These are phyloP conservation scores for Lithophane semibrunnea DNA, from an alignment of 2,888 invertebrate species.

Conservation along the genomic window DNA sequence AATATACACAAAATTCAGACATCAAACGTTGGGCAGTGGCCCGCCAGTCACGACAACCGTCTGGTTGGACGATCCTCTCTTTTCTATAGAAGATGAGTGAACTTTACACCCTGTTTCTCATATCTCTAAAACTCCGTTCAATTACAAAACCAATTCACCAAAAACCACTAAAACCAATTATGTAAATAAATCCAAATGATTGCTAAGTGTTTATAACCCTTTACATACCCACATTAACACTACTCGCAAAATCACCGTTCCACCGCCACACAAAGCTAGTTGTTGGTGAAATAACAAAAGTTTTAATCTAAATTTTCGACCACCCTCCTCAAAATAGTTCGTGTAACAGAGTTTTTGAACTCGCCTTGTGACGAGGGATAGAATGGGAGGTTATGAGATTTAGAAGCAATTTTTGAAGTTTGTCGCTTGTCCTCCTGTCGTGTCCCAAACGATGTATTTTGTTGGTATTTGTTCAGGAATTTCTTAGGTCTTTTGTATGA, in stretches of 20 bases:
- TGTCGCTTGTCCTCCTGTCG: constrained; percentile 9
- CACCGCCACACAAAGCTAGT: constrained; percentile 3
- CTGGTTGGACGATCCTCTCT: too few relatives aligned
- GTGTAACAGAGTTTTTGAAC: constrained; percentile 61
- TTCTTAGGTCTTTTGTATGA: constrained; percentile 1
- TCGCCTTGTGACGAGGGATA: constrained; percentile 46
- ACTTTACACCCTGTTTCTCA: too few relatives aligned
- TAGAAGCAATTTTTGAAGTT: constrained; percentile 72
- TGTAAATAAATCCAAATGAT: not conserved
- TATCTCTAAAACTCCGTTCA: too few relatives aligned
- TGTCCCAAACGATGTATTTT: constrained; percentile 53
- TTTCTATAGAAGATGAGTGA: too few relatives aligned
- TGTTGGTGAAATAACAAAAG: constrained; percentile 51
- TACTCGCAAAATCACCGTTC: not conserved
- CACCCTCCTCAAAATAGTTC: constrained; percentile 52
- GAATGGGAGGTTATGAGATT: constrained; percentile 62
- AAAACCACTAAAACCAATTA: not conserved
- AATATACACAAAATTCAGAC: too few relatives aligned
- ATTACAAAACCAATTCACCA: not conserved
- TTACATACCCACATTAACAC: constrained; percentile 3
- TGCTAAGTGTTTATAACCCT: not conserved
- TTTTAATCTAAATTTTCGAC: constrained; percentile 53
- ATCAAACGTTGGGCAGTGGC: too few relatives aligned
- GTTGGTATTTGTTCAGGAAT: constrained; percentile 31
- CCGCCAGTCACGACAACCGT: too few relatives aligned